Evolutionary conservation across 1,140 invertebrate genomes (phyloP).

Genomic region (Drosophila repletoides): DNA sequence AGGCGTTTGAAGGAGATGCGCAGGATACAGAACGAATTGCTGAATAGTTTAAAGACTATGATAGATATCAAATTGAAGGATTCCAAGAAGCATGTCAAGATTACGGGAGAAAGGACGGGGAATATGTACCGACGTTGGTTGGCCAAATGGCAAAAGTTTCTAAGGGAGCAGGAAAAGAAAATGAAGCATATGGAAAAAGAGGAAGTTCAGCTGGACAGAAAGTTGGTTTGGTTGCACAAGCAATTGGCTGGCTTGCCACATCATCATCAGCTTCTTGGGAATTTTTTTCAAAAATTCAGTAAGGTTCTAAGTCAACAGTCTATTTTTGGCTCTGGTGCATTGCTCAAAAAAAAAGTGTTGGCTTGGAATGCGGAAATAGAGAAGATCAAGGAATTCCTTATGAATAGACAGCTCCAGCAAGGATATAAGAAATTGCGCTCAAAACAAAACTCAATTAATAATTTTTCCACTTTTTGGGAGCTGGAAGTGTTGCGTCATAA

Average conservation of each 20-base stretch:
- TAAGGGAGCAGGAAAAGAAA: slow-evolving; percentile 1
- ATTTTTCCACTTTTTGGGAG: slow-evolving; percentile 26
- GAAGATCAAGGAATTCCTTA: slow-evolving; percentile 9
- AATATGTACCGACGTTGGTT: slow-evolving; percentile 25
- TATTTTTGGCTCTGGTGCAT: too few relatives aligned
- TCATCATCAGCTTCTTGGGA: background rate
- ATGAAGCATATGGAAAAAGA: background rate
- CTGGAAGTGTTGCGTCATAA: background rate
- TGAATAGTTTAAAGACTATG: background rate
- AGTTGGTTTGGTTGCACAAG: slow-evolving; percentile 4
- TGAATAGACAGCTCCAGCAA: too few relatives aligned
- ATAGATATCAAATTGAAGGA: background rate
- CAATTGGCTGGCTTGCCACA: background rate
- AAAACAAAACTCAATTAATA: background rate
- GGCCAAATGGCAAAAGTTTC: slow-evolving; percentile 3
- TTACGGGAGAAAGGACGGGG: background rate
- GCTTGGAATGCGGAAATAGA: slow-evolving; percentile 22
- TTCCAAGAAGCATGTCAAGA: background rate
- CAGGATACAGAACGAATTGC: slow-evolving; percentile 12
- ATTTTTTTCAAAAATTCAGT: background rate
- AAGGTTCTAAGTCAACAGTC: slow-evolving; percentile 1
- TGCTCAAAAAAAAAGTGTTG: too few relatives aligned
- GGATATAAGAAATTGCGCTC: background rate
- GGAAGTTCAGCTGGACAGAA: background rate
- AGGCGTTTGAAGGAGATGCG: slow-evolving; percentile 14